Evolutionary conservation across 2,888 invertebrate genomes (phyloP).

Genomic region (Chirona hameri): DNA sequence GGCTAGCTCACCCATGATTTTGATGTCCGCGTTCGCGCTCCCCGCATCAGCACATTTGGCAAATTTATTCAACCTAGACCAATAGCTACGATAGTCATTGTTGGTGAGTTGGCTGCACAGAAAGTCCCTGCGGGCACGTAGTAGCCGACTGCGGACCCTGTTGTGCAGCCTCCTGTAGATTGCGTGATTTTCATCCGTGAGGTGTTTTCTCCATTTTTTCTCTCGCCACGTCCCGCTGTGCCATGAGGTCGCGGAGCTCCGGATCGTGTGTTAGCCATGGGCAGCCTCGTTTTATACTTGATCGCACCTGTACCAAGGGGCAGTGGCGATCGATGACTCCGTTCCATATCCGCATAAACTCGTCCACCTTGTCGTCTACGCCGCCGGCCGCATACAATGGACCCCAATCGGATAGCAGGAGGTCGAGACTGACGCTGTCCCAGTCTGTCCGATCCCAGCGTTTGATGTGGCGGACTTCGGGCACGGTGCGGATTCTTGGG

Average conservation of each 20-base stretch:
- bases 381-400: neutral
- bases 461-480: too few relatives aligned
- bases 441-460: too few relatives aligned
- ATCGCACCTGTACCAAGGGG: neutral
- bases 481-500: too few relatives aligned
- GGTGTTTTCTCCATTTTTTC: neutral
- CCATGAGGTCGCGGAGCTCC: neutral
- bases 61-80: neutral
- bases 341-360: neutral
- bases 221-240: neutral
- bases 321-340: neutral
- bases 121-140: neutral
- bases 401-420: neutral
- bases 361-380: neutral
- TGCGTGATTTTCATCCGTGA: neutral
- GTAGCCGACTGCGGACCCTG: neutral
- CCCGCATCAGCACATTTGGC: neutral
- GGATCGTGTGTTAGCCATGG: neutral
- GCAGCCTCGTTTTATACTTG: neutral
- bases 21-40: neutral
- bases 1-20: neutral
- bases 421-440: neutral
- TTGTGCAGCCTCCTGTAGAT: neutral
- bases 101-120: neutral
- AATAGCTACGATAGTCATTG: neutral